phyloP scores from a whole-genome alignment of 2,113 vertebrate species.

The Mustela nigripes region DNA sequence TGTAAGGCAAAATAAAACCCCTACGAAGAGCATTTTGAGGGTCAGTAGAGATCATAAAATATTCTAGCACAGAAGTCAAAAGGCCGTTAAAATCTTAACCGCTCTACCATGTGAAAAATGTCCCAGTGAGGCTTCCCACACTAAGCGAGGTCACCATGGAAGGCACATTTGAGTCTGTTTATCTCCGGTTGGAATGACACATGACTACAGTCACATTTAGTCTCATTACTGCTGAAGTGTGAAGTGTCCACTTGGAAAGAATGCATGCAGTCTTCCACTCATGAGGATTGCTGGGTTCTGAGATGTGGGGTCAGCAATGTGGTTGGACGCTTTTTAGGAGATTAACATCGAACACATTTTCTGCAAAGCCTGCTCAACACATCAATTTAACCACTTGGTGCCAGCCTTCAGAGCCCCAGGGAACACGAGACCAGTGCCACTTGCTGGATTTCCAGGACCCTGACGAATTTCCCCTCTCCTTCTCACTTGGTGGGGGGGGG shows the following conservation, averaged over 20 bases:
- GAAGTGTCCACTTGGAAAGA: conserved; percentile 84
- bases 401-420: not conserved
- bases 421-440: not conserved
- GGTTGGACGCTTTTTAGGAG: conserved; percentile 61
- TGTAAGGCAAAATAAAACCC: conserved; percentile 83
- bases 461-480: not conserved
- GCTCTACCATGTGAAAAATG: conserved; percentile 79
- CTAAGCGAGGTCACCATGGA: conserved; percentile 77
- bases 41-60: conserved; percentile 81
- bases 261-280: conserved; percentile 80
- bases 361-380: conserved; percentile 61
- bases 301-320: conserved; percentile 54
- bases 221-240: conserved; percentile 84
- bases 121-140: conserved; percentile 83
- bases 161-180: conserved; percentile 78
- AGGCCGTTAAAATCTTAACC: conserved; percentile 79
- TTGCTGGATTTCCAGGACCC: not conserved
- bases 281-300: conserved; percentile 68
- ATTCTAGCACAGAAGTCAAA: conserved; percentile 80
- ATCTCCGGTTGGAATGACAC: conserved; percentile 75
- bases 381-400: conserved; percentile 68
- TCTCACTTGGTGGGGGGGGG: not conserved
- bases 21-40: conserved; percentile 73
- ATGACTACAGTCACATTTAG: conserved; percentile 80
- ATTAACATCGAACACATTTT: conserved; percentile 71